A percentile compares a stretch with the other conserved stretches of the same genome.
These are phyloP conservation scores for Meles meles DNA, from an alignment of 2,113 vertebrate species.

Conservation along the genomic window DNA sequence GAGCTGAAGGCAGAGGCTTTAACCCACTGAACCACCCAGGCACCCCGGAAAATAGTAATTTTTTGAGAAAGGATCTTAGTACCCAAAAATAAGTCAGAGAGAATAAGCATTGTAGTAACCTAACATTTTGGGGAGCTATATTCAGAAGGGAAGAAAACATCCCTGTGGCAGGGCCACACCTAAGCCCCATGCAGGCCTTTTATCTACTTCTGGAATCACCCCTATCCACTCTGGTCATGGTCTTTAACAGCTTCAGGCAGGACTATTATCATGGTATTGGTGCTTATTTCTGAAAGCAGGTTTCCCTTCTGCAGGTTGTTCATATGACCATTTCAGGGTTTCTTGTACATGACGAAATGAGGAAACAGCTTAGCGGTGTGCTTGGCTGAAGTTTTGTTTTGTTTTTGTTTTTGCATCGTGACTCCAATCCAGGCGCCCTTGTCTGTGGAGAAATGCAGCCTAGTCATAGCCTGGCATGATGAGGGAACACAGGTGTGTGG, in stretches of 20 bases:
- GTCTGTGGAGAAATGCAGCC: background rate
- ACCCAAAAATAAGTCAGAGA: background rate
- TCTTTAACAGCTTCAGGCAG: background rate
- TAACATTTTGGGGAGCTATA: background rate
- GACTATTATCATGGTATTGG: rapidly evolving
- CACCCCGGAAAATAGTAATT: background rate
- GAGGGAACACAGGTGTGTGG: constrained; percentile 44
- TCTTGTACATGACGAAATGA: constrained; percentile 11
- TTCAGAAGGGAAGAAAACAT: background rate
- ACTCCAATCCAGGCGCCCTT: background rate
- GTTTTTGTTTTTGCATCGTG: constrained; percentile 39
- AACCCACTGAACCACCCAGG: too few relatives aligned
- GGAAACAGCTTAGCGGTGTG: background rate
- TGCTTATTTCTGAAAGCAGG: background rate
- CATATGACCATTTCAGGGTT: background rate
- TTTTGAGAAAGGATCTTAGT: background rate
- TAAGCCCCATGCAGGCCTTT: background rate
- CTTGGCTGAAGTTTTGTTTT: background rate
- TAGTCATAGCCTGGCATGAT: background rate
- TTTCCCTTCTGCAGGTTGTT: background rate
- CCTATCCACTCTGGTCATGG: background rate
- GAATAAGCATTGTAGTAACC: background rate
- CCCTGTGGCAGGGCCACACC: background rate
- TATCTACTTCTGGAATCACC: background rate
- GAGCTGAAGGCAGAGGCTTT: too few relatives aligned